Evolutionary conservation across 2,888 invertebrate genomes (phyloP).

Genomic region (Ormyrus rosae): DNA sequence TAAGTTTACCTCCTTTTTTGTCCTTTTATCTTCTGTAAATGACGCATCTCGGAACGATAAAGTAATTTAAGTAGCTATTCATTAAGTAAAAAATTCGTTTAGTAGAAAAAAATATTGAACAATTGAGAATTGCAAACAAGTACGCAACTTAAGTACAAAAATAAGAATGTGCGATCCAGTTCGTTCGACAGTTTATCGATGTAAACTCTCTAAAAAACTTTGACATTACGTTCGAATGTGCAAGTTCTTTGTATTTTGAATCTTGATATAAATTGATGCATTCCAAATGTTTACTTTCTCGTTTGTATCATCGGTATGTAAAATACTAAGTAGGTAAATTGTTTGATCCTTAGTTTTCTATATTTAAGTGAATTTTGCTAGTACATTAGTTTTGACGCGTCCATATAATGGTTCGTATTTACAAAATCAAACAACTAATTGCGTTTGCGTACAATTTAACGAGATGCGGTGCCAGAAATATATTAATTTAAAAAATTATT

Average conservation of each 20-base stretch:
- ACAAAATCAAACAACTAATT: conserved; percentile 28
- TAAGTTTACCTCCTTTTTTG: conserved; percentile 1
- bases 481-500: too few species aligned
- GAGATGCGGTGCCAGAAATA: not conserved
- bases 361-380: conserved; percentile 5
- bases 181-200: not conserved
- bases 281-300: not conserved
- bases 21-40: not conserved
- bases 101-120: conserved; percentile 13
- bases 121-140: not conserved
- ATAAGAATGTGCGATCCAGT: conserved; percentile 28
- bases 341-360: conserved; percentile 6
- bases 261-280: not conserved
- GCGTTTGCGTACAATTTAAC: conserved; percentile 6
- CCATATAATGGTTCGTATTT: conserved; percentile 11
- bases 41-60: conserved; percentile 3
- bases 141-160: conserved; percentile 33
- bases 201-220: not conserved
- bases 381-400: not conserved
- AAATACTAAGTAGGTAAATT: conserved; percentile 24
- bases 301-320: conserved; percentile 7
- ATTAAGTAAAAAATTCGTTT: conserved; percentile 28
- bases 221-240: conserved; percentile 2
- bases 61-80: conserved; percentile 13
- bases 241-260: not conserved